Evolutionary conservation across 2,113 vertebrate genomes (phyloP).

Genomic region (Pelecanoides urinatrix): DNA sequence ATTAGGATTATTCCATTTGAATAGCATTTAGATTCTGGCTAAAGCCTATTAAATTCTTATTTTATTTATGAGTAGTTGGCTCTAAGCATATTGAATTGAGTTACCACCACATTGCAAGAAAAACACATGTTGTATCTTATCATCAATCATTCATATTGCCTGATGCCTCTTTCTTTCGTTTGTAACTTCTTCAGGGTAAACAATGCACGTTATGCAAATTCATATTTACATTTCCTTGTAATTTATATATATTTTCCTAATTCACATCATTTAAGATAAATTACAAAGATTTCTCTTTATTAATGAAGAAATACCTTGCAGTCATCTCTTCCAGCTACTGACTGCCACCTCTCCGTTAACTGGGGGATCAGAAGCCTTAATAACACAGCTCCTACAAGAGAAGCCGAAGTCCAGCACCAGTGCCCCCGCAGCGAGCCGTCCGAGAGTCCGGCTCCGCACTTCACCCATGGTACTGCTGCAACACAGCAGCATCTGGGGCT

Average conservation of each 20-base stretch:
- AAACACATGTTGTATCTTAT: background rate
- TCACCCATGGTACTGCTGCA: background rate
- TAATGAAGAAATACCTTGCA: background rate
- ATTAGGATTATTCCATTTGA: background rate
- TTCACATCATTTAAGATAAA: background rate
- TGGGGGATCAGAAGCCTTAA: background rate
- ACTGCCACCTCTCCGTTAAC: fast-evolving
- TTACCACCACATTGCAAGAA: background rate
- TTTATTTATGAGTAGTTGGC: background rate
- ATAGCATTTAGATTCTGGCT: background rate
- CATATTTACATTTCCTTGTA: background rate
- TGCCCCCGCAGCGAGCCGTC: fast-evolving
- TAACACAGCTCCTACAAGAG: background rate
- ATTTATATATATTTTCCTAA: background rate
- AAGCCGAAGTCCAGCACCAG: background rate
- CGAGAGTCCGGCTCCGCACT: fast-evolving
- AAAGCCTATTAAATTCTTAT: background rate
- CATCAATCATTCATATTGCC: background rate
- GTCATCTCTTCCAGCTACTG: background rate
- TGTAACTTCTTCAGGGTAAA: background rate
- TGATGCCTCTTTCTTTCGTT: background rate
- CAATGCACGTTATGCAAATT: fast-evolving
- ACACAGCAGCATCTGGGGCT: fast-evolving
- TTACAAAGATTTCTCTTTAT: background rate
- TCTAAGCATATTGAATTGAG: background rate